Conservation (phyloP, 2,888 invertebrate species). For the Masnerella sp. region DNA sequence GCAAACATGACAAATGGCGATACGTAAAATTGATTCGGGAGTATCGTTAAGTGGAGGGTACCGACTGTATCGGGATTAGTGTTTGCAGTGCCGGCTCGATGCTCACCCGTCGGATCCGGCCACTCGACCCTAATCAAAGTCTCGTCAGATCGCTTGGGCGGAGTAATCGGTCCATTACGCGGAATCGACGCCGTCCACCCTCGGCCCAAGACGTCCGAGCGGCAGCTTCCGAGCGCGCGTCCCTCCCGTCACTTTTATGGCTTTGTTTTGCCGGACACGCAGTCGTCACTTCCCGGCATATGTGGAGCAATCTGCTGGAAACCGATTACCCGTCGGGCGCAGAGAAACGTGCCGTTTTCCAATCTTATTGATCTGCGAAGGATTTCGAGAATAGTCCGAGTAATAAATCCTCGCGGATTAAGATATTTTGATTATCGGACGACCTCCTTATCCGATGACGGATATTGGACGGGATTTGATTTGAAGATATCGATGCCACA, state of each 20-base stretch:
- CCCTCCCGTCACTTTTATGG: constrained; percentile 54
- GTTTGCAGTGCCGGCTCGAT: constrained; percentile 59
- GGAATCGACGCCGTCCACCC: constrained; percentile 75
- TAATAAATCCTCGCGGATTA: no score
- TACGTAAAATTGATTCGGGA: constrained; percentile 58
- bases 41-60: constrained; percentile 56
- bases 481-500: no score
- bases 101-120: constrained; percentile 76
- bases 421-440: no score
- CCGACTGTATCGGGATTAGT: constrained; percentile 57
- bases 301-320: constrained; percentile 41
- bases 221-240: constrained; percentile 65
- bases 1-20: constrained; percentile 48
- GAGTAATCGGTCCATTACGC: constrained; percentile 78
- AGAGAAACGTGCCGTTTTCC: background rate
- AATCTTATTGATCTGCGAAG: no score
- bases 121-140: constrained; percentile 78
- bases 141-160: constrained; percentile 76
- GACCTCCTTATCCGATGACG: no score
- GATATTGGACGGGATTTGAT: no score
- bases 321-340: constrained; percentile 18
- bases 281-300: constrained; percentile 36
- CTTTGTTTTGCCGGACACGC: constrained; percentile 37
- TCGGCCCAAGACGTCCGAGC: constrained; percentile 60
- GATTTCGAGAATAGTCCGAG: no score